These are phyloP conservation scores for Nemapogon koenigi DNA, from an alignment of 2,888 invertebrate species.

Conservation along the genomic window DNA sequence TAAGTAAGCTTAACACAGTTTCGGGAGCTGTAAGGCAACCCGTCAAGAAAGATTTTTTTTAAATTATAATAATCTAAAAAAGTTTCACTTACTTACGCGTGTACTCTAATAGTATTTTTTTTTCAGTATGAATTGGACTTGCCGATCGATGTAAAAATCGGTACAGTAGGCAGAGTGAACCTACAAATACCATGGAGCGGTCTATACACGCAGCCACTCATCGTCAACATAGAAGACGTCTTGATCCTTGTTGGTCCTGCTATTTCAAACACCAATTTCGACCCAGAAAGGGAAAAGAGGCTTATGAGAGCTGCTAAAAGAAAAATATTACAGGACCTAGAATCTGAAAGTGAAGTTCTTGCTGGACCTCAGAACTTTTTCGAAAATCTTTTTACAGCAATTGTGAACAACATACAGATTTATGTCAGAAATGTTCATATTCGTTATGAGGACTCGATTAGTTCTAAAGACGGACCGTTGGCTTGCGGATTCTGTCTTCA, in stretches of 20 bases:
- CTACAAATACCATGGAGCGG: constrained; percentile 82
- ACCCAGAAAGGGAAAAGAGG: constrained; percentile 75
- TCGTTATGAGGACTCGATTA: constrained; percentile 78
- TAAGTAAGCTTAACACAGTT: too few relatives aligned
- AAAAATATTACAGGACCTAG: constrained; percentile 72
- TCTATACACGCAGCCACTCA: constrained; percentile 75
- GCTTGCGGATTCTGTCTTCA: constrained; percentile 81
- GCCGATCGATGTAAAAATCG: constrained; percentile 83
- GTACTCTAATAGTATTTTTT: too few relatives aligned
- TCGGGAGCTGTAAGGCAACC: too few relatives aligned
- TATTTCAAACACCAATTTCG: constrained; percentile 70
- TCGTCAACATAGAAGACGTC: constrained; percentile 78
- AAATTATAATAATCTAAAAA: too few relatives aligned
- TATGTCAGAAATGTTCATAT: constrained; percentile 80
- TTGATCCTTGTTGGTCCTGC: constrained; percentile 79
- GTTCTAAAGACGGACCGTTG: constrained; percentile 69
- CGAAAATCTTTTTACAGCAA: constrained; percentile 75
- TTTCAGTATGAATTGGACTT: constrained; percentile 81
- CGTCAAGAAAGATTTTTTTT: too few relatives aligned
- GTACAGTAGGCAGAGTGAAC: constrained; percentile 76
- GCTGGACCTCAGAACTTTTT: constrained; percentile 72
- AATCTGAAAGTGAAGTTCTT: constrained; percentile 62
- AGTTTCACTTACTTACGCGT: too few relatives aligned
- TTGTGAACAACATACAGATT: constrained; percentile 82
- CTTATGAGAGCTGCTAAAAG: constrained; percentile 76